These are phyloP conservation scores for Ctenochaetus hawaiiensis DNA, from an alignment of 2,797 vertebrate species.

Conservation along the genomic window DNA sequence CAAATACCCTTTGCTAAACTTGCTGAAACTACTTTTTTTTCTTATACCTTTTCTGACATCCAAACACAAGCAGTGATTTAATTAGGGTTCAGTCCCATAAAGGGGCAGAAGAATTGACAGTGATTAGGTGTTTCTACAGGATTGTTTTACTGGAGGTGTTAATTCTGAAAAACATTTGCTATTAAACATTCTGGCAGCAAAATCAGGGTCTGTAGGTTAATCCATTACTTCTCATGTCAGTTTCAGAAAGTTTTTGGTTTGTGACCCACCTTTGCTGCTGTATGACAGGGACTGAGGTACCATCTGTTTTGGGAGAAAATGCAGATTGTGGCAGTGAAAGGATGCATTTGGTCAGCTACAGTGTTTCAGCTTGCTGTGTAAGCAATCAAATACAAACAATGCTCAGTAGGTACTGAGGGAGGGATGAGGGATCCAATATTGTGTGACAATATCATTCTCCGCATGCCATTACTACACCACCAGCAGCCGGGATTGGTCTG, in stretches of 20 bases:
- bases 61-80: background rate
- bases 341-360: conserved; percentile 56
- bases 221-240: background rate
- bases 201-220: background rate
- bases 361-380: conserved; percentile 41
- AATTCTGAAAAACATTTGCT: background rate
- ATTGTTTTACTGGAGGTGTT: background rate
- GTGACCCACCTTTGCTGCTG: background rate
- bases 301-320: conserved; percentile 31
- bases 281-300: background rate
- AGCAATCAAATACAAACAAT: conserved; percentile 50
- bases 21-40: background rate
- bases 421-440: conserved; percentile 31
- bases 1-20: conserved; percentile 6
- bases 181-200: background rate
- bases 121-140: background rate
- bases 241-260: background rate
- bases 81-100: background rate
- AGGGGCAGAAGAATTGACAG: background rate
- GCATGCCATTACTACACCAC: conserved; percentile 7
- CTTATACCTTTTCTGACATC: background rate
- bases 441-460: conserved; percentile 33
- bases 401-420: conserved; percentile 31
- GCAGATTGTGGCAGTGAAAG: conserved; percentile 44
- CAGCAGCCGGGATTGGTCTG: conserved; percentile 3